Base-by-base conservation (phyloP, 2,797 vertebrate species). In the Otolemur crassicaudatus region DNA sequence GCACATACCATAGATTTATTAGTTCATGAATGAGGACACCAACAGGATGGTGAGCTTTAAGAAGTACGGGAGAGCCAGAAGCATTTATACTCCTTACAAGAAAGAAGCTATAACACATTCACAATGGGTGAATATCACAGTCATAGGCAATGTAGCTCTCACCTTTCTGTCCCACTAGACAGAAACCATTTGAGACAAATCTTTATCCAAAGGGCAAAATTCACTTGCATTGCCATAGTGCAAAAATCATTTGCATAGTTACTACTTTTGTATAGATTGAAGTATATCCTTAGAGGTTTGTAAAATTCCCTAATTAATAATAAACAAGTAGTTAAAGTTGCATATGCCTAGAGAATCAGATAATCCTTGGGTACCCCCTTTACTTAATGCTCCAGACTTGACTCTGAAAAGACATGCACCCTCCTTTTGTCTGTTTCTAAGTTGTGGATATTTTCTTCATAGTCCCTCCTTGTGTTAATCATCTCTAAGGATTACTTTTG, bases 21-120 rank as follows among this genome's bases (percentile, higher is more conserved):
- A 94, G 95, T 34, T 93, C 8, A 58, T 79, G 53, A 88, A 85
- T 81, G 61, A 91, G 22, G 31, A 91, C 43, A 67, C 22, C 49
- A 76, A 65, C 40, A 81, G 25, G 29, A 12, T 88, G 27, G 53
- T 40, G 23, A 77, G 1, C 8, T 81, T 11, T 77, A 17, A 67
- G 22, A 83, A 77, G 13, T 20, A 16, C 1, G 56, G 19, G 10
- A 80, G 46, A 72, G 61, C 2, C 60, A 61, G 14, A 60, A 53
- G 37, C 53, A 40, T 73, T 63, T 49, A 34, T 75, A 43, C 29
- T 88, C 79, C 13, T 37, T 31, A 49, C 40, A 49, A 72, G 25
- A 88, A 63, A 90, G 49, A 58, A 9, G 46, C 37, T 7, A 0
- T 5, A 5, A 56, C 27, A 43, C 60, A 25, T 53, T 12, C 7